Percentiles rank a stretch among this genome's conserved stretches.
Evolutionary conservation across 2,888 invertebrate species (phyloP).

Genomic region (Trissoscelio sp.): DNA sequence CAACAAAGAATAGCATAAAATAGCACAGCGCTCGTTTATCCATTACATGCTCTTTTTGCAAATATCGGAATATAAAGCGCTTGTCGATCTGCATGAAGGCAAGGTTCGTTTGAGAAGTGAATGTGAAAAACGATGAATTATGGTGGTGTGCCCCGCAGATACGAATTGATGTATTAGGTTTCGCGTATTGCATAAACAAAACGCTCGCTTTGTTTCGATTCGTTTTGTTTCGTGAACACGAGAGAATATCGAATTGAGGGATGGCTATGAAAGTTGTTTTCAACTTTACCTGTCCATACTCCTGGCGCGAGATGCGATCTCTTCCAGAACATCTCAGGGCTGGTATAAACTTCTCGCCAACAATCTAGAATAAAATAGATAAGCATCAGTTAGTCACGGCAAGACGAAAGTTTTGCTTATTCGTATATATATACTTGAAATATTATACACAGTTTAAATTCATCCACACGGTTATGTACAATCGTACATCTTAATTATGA

Average conservation of each 20-base stretch:
- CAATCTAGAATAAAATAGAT: conserved; percentile 50
- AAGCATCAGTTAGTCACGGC: conserved; percentile 41
- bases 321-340: conserved; percentile 49
- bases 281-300: conserved; percentile 56
- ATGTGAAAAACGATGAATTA: conserved; percentile 40
- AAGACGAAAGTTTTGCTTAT: conserved; percentile 36
- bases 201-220: not conserved
- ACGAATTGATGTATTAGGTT: conserved; percentile 28
- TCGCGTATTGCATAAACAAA: conserved; percentile 38
- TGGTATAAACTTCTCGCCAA: conserved; percentile 33
- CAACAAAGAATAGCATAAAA: not conserved
- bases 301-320: conserved; percentile 43
- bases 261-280: conserved; percentile 11
- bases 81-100: conserved; percentile 13
- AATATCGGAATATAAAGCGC: conserved; percentile 1
- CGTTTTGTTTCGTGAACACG: conserved; percentile 20
- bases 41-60: conserved; percentile 1
- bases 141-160: not conserved
- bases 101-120: conserved; percentile 27
- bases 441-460: conserved; percentile 18
- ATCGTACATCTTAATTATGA: conserved; percentile 44
- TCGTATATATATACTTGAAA: conserved; percentile 9
- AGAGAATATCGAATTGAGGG: conserved; percentile 14
- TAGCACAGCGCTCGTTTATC: not conserved
- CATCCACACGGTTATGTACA: conserved; percentile 18